These are phyloP conservation scores for Struthio camelus DNA, from an alignment of 2,113 vertebrate species.

Conservation along the genomic window DNA sequence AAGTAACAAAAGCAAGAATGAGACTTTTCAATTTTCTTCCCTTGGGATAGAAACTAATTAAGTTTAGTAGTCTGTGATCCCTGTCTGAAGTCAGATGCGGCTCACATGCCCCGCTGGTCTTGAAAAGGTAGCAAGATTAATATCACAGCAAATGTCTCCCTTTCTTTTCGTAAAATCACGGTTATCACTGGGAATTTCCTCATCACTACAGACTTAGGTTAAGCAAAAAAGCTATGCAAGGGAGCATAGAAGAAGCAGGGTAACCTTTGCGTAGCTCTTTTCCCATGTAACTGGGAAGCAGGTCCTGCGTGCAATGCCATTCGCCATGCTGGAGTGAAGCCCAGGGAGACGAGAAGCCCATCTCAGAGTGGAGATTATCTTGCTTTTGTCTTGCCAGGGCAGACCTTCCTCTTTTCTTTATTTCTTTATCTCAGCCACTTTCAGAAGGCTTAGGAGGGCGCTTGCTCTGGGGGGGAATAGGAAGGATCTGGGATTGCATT, in stretches of 20 bases:
- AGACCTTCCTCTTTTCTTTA: not conserved
- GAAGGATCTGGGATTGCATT: not conserved
- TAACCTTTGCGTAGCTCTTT: not conserved
- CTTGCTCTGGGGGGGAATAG: not conserved
- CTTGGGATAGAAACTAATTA: not conserved
- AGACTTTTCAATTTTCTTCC: not conserved
- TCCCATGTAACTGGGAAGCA: not conserved
- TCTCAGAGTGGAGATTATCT: not conserved
- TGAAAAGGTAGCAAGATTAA: not conserved
- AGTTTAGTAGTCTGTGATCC: not conserved
- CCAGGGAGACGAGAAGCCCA: too few species aligned
- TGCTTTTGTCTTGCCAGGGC: not conserved
- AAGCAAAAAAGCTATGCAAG: not conserved
- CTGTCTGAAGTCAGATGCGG: not conserved
- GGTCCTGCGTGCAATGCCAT: not conserved
- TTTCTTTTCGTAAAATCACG: not conserved
- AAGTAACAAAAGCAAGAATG: slow-evolving; percentile 12
- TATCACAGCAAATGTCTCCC: not conserved
- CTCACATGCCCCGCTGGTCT: not conserved
- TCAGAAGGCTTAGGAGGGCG: not conserved
- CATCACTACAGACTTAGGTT: not conserved
- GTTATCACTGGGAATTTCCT: not conserved
- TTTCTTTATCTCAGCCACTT: not conserved
- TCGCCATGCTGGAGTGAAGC: not conserved
- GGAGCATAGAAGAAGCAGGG: not conserved